Evolutionary conservation across 2,797 vertebrate species (phyloP), one percentile per base, ranked within the genome.

Genomic region (Hypotaenidia philippensis): DNA sequence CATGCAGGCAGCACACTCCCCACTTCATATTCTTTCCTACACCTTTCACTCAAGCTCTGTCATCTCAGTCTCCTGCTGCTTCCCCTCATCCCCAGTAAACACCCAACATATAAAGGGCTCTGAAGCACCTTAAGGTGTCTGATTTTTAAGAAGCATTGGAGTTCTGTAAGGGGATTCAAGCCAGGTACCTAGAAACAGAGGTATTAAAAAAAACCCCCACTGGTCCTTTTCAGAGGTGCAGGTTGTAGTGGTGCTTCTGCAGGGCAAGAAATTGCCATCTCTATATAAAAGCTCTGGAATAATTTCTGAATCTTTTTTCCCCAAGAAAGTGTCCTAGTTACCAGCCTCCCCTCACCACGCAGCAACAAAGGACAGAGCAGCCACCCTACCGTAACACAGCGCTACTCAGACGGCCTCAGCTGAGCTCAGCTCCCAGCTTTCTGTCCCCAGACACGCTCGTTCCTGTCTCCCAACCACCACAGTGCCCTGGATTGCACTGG

Each of bases 331-430:
- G 25, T 26, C 41, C 31, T 44, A 8, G 5, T 85, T 36, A 13
- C 9, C 47, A 34, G 5, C 5, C 15, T 10, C 11, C 41, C 41
- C 36, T 50, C 45, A 57, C 26, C 45, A 71, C 49, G 27, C 20
- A 89, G 49, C 31, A 61, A 29, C 11, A 25, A n/a, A 55, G 69
- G 45, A 5, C 26, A 53, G 50, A 60, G 36, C 70, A 72, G 1
- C 44, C 31, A 31, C 25, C 20, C 38, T 40, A 32, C 47, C 1
- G 0, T 6, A 34, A 66, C 44, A 31, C 36, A 38, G 41, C 2
- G 7, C 9, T 10, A 6, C 53, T 14, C 0, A 0, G 18, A 8
- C 0, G 1, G 55, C 31, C 56, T 34, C 31, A 9, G 1, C 41
- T 4, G 15, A 38, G 74, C 76, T 87, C 0, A 0, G 31, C 59